phyloP scores from a whole-genome alignment of 2,888 invertebrate genomes.

The Hypselothyrea guttata region DNA sequence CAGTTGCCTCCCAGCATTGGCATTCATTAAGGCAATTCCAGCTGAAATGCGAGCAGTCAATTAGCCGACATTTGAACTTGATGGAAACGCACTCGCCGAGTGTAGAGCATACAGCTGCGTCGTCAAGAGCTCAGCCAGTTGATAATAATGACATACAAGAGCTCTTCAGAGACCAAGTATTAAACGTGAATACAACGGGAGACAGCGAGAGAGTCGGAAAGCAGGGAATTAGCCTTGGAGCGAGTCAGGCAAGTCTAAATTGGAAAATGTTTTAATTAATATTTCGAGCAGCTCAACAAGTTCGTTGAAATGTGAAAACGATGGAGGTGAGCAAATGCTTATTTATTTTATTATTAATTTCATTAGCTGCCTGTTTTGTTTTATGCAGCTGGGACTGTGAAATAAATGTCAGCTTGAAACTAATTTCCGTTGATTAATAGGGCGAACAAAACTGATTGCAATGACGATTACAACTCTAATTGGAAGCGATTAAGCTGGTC shows the following conservation, averaged over 20 bases:
- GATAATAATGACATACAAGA: conserved; percentile 4
- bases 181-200: too few relatives aligned
- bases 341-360: too few relatives aligned
- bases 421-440: conserved; percentile 24
- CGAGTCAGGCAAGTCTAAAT: too few relatives aligned
- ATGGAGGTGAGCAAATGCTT: too few relatives aligned
- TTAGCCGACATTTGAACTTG: conserved; percentile 24
- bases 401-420: conserved; percentile 12
- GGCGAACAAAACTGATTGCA: conserved; percentile 19
- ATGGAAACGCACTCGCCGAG: background rate
- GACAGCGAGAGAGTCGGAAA: too few relatives aligned
- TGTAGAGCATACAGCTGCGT: too few relatives aligned
- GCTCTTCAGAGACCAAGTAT: too few relatives aligned
- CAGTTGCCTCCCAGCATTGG: conserved; percentile 2
- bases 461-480: conserved; percentile 33
- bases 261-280: background rate
- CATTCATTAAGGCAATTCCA: conserved; percentile 32
- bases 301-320: too few relatives aligned
- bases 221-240: too few relatives aligned
- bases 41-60: conserved; percentile 36
- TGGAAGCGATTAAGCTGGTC: conserved; percentile 40
- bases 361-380: background rate
- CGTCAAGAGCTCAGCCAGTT: background rate
- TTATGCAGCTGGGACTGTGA: background rate
- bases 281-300: background rate